Evolutionary conservation across 2,113 vertebrate genomes (phyloP).

Genomic region (Tautogolabrus adspersus): DNA sequence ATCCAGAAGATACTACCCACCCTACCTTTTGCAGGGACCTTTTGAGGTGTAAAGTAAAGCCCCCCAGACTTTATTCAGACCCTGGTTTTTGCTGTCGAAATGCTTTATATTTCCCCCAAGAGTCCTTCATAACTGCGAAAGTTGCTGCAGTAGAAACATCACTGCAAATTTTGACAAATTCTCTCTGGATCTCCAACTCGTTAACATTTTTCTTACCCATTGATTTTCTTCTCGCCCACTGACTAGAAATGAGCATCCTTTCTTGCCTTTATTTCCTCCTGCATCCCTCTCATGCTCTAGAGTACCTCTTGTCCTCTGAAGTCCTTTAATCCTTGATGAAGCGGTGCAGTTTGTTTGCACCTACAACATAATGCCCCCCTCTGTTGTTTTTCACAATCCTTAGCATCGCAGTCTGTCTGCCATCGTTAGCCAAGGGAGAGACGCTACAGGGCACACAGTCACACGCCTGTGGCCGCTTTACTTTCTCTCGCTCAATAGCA

Average conservation of each 20-base stretch:
- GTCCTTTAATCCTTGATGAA: constrained; percentile 61
- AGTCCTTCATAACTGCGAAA: neutral
- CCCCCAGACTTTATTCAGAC: too few relatives aligned
- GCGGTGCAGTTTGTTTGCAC: constrained; percentile 31
- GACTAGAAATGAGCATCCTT: neutral
- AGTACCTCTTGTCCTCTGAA: constrained; percentile 31
- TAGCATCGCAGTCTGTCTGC: constrained; percentile 33
- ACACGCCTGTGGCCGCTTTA: constrained; percentile 24
- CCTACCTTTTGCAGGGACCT: too few relatives aligned
- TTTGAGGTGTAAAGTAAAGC: too few relatives aligned
- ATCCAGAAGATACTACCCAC: too few relatives aligned
- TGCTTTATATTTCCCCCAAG: too few relatives aligned
- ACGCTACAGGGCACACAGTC: constrained; percentile 5
- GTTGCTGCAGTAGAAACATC: neutral
- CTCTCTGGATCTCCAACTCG: neutral
- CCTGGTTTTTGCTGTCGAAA: neutral
- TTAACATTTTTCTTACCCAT: constrained; percentile 10
- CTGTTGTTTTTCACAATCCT: constrained; percentile 43
- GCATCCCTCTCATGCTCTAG: neutral
- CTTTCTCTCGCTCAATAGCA: constrained; percentile 38
- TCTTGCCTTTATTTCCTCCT: neutral
- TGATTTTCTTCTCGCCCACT: neutral
- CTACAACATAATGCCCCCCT: constrained; percentile 42
- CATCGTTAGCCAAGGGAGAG: constrained; percentile 59
- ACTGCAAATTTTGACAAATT: neutral